Percentiles rank a stretch among this genome's conserved stretches.
Evolutionary conservation across 2,113 vertebrate species (phyloP).

Genomic region (Cyprinodon variegatus): DNA sequence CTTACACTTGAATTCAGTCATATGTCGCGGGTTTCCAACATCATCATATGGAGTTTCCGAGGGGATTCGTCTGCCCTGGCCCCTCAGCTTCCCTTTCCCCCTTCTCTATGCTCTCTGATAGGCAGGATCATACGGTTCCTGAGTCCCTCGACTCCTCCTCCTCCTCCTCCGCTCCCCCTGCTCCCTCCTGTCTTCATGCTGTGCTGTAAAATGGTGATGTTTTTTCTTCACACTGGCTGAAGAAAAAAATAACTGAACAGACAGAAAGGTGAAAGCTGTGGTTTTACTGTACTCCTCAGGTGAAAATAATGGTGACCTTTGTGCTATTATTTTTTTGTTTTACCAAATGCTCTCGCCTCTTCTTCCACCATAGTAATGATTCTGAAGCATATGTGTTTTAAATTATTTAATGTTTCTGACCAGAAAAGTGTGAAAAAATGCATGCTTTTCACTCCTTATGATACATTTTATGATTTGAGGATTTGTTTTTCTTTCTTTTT

Average conservation of each 20-base stretch:
- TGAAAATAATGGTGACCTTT: conserved; percentile 84
- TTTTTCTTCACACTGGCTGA: conserved; percentile 83
- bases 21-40: conserved; percentile 53
- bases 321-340: conserved; percentile 83
- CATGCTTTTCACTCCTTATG: conserved; percentile 89
- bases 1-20: conserved; percentile 53
- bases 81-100: conserved; percentile 57
- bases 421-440: conserved; percentile 85
- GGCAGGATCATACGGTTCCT: conserved; percentile 66
- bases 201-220: conserved; percentile 83
- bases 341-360: conserved; percentile 83
- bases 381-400: conserved; percentile 80
- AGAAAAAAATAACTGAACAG: conserved; percentile 81
- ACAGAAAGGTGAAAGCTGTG: conserved; percentile 86
- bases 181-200: conserved; percentile 81
- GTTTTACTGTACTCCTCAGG: conserved; percentile 79
- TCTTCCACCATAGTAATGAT: conserved; percentile 82
- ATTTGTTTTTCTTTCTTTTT: conserved; percentile 67
- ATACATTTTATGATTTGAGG: conserved; percentile 57
- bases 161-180: conserved; percentile 68
- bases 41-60: conserved; percentile 54
- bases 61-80: conserved; percentile 38
- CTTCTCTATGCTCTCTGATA: conserved; percentile 55
- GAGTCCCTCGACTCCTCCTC: conserved; percentile 24
- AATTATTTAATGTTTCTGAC: conserved; percentile 59